Evolutionary conservation across 1,140 invertebrate species (phyloP), one percentile per base, ranked within the genome.

Genomic region (Leguminivora glycinivorella): DNA sequence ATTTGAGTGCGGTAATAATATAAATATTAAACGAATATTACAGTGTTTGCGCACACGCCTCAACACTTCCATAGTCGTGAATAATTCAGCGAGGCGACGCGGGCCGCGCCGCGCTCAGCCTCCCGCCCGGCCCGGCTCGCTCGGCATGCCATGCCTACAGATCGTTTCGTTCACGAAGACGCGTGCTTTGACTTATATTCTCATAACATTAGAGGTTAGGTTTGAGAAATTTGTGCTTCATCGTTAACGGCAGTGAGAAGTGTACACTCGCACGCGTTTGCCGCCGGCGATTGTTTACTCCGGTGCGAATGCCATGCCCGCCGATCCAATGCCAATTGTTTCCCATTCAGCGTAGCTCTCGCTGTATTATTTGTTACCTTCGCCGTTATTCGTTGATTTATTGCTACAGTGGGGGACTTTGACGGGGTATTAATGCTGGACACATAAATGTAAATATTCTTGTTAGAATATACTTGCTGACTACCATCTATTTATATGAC

Each of bases 21-120:
- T 87, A 81, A 90, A 90, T 88, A 87, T 88, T 88, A 82, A 86
- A 87, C 71, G 83, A 81, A 87, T 87, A 88, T 83, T 80, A 85
- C 72, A 38, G 73, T 86, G 83, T 84, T 87, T 87, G 79, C 72
- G 80, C 73, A 85, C 79, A 85, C 77, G 81, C 73, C 79, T 85
- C 78, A 83, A 89, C 82, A 85, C 83, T 84, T 84, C 79, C 76
- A 78, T 72, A 72, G 66, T 80, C 69, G 70, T 90, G 85, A 88
- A 90, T 88, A 72, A 88, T 90, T 90, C 88, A 90, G 63, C 56
- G 74, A 71, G 70, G 72, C 72, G 70, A 78, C 70, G 73, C 3
- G 58, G 31, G 24, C 7, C 25, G 14, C 26, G 26, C 58, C 26
- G 26, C 7, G 19, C 47, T 14, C 43, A 5, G 43, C 43, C 43